phyloP scores from a whole-genome alignment of 1,140 invertebrate genomes.

The Oryctes rhinoceros region DNA sequence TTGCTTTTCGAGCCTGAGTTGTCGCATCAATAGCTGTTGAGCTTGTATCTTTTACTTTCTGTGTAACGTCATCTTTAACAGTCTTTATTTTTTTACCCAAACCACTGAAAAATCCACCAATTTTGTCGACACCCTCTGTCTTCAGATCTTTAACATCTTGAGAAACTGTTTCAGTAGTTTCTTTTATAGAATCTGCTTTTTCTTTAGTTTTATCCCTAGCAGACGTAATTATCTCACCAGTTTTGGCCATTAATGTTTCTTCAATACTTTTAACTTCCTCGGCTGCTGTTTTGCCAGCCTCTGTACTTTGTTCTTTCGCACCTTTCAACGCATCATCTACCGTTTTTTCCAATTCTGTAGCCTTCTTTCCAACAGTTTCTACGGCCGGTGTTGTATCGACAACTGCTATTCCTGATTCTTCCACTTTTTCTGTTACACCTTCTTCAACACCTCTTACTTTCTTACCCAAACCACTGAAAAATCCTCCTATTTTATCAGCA shows the following conservation, averaged over 20 bases:
- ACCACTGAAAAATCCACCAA: constrained; percentile 12
- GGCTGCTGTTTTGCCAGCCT: background rate
- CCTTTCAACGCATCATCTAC: background rate
- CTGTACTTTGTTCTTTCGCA: constrained; percentile 11
- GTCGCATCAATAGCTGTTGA: background rate
- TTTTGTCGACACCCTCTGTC: background rate
- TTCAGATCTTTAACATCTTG: background rate
- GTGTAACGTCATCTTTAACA: too few species aligned
- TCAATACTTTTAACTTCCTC: background rate
- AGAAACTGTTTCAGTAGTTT: background rate
- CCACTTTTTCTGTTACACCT: background rate
- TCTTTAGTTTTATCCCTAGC: background rate
- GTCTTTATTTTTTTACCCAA: background rate
- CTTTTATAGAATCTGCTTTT: background rate
- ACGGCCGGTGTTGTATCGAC: background rate
- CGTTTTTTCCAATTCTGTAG: background rate
- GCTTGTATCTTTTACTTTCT: too few species aligned
- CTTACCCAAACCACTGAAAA: constrained; percentile 27
- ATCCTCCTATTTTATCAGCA: constrained; percentile 29
- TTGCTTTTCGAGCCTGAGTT: background rate
- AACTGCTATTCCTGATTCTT: background rate
- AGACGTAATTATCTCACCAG: background rate
- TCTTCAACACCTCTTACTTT: background rate
- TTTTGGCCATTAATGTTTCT: background rate
- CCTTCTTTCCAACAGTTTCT: background rate